Conservation (phyloP, 2,888 invertebrate species). For the Arge pagana region DNA sequence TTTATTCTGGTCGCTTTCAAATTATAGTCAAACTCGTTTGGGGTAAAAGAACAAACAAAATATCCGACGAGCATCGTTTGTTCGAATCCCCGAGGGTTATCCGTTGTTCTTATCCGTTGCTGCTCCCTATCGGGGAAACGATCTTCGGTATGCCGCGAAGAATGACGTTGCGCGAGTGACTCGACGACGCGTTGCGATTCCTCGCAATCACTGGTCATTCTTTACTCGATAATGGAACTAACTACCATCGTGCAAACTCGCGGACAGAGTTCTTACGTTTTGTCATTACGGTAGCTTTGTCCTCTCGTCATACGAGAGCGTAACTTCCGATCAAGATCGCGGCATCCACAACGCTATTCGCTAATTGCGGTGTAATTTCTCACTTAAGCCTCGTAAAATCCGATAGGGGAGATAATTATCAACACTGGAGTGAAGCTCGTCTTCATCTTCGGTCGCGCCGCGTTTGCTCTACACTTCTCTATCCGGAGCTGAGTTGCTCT, state of each 20-base stretch:
- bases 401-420: neutral
- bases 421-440: no score
- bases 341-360: slow-evolving; percentile 2
- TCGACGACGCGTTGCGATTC: slow-evolving; percentile 7
- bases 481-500: no score
- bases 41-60: no score
- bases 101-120: neutral
- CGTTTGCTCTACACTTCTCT: no score
- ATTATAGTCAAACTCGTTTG: no score
- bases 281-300: neutral
- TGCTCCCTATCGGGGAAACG: neutral
- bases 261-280: no score
- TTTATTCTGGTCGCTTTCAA: no score
- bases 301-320: no score
- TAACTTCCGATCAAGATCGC: slow-evolving; percentile 21
- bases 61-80: slow-evolving; percentile 1
- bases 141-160: neutral
- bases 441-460: no score
- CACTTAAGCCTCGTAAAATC: slow-evolving; percentile 21
- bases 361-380: slow-evolving; percentile 21
- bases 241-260: slow-evolving; percentile 3
- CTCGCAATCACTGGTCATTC: slow-evolving; percentile 12
- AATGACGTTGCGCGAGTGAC: neutral
- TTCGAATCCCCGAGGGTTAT: neutral
- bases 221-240: slow-evolving; percentile 17